A percentile compares a stretch with the other conserved stretches of the same genome.
Conservation (phyloP, 1,140 invertebrate genomes). For the Drosophila gunungcola region DNA sequence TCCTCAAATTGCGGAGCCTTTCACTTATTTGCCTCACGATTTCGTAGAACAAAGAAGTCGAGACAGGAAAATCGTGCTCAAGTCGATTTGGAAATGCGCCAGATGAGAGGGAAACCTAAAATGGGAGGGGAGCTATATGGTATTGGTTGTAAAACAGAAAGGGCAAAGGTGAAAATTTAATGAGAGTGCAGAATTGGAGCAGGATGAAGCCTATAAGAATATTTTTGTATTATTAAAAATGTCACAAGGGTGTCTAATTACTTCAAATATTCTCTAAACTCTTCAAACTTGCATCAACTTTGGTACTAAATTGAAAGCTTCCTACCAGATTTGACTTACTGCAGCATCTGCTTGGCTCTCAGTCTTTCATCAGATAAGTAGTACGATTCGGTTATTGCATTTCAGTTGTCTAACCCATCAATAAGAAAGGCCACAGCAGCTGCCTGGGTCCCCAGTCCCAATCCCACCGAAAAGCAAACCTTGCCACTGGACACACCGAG, state of each 20-base stretch:
- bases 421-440: slow-evolving; percentile 56
- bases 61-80: slow-evolving; percentile 59
- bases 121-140: background rate
- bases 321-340: background rate
- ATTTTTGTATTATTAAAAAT: too few relatives aligned
- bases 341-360: slow-evolving; percentile 3
- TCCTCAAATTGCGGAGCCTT: slow-evolving; percentile 33
- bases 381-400: slow-evolving; percentile 68
- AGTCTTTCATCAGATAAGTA: slow-evolving; percentile 43
- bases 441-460: slow-evolving; percentile 7
- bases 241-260: too few relatives aligned
- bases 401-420: slow-evolving; percentile 64
- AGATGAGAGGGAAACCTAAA: slow-evolving; percentile 16
- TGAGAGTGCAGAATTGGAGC: background rate
- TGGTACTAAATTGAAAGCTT: too few relatives aligned
- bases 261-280: too few relatives aligned
- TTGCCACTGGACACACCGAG: slow-evolving; percentile 50
- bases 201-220: too few relatives aligned
- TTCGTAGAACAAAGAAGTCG: slow-evolving; percentile 27
- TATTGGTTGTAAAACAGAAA: background rate
- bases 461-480: slow-evolving; percentile 20
- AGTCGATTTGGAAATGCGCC: slow-evolving; percentile 58
- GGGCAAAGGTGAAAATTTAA: background rate
- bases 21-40: slow-evolving; percentile 30
- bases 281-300: too few relatives aligned